Conservation (phyloP, 2,113 vertebrate species). For the Gymnorhina tibicen region DNA sequence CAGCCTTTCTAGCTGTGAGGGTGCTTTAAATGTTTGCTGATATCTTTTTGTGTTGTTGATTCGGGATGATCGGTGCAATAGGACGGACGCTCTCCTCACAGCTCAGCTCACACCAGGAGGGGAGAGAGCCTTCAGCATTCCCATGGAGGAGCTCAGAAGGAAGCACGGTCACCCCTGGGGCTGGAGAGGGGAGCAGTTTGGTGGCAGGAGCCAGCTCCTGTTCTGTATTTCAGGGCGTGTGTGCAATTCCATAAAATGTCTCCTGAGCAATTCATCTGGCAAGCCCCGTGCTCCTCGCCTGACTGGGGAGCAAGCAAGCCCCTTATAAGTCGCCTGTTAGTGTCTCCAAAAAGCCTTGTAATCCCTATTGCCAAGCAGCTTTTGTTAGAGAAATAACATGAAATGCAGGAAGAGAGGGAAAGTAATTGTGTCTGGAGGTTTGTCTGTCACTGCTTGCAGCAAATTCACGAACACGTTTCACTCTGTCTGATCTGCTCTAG, state of each 20-base stretch:
- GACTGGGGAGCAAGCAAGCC: background rate
- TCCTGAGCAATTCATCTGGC: background rate
- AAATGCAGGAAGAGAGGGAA: background rate
- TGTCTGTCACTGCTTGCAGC: background rate
- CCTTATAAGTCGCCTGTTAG: background rate
- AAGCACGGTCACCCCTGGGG: background rate
- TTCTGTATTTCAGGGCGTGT: background rate
- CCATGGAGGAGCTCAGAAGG: background rate
- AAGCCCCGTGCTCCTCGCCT: background rate
- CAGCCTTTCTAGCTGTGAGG: background rate
- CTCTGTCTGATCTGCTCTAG: background rate
- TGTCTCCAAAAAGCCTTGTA: constrained; percentile 15
- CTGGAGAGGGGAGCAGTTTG: background rate
- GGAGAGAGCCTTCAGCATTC: background rate
- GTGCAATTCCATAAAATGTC: background rate
- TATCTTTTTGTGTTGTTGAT: background rate
- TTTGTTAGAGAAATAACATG: background rate
- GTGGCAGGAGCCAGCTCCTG: background rate
- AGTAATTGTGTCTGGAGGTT: constrained; percentile 2
- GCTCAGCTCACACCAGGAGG: background rate
- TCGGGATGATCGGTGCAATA: background rate
- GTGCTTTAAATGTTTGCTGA: background rate
- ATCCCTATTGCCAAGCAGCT: constrained; percentile 15
- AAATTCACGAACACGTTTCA: background rate
- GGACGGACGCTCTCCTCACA: background rate